Base-by-base conservation (phyloP, 2,113 vertebrate species). In the Aplodontia rufa region DNA sequence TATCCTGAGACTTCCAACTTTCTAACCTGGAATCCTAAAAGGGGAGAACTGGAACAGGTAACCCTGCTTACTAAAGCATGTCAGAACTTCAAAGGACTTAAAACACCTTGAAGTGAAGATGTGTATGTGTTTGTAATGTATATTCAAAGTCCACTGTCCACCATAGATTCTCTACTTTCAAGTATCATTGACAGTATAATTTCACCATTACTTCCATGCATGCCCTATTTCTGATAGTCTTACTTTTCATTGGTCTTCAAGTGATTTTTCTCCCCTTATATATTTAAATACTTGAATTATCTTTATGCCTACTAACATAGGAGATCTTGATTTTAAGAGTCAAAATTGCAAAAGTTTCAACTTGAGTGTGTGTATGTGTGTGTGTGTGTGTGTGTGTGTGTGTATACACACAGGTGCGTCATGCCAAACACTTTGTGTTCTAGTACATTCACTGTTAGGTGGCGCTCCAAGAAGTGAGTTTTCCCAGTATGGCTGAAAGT, bases 1-100 rank as follows among this genome's bases (percentile, higher is more conserved):
- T 93, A 97, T 97, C 95, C 96, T 96, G 96, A 98, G 96, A 94
- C 95, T 92, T 97, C 11, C 89, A 87, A 47, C 66, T 96, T 95
- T 82, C 89, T 14, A 64, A 37, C 87, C 60, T 85, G 76, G 69
- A 90, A 95, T 93, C 68, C 42, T 71, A 93, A 68, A 16, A 72
- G n/a, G n/a, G 40, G 49, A 92, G 62, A 93, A 88, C 40, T 90
- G 89, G 69, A 84, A 92, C 6, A 55, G n/a, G 35, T 82, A 47
- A 80, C 14, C 12, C 8, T 89, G 47, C 45, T 47, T 68, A 19
- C 55, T 64, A 88, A 97, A 78, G 53, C 3, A 90, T 12, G 9
- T 47, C 32, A 82, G 58, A 97, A 78, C 64, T 45, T 97, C 82
- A 69, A 69, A 86, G 60, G 66, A 90, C 37, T 92, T 12, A 79